Evolutionary conservation across 1,140 invertebrate species (phyloP), one percentile per base, ranked within the genome.

Genomic region (Lamellibrachia luymesi): DNA sequence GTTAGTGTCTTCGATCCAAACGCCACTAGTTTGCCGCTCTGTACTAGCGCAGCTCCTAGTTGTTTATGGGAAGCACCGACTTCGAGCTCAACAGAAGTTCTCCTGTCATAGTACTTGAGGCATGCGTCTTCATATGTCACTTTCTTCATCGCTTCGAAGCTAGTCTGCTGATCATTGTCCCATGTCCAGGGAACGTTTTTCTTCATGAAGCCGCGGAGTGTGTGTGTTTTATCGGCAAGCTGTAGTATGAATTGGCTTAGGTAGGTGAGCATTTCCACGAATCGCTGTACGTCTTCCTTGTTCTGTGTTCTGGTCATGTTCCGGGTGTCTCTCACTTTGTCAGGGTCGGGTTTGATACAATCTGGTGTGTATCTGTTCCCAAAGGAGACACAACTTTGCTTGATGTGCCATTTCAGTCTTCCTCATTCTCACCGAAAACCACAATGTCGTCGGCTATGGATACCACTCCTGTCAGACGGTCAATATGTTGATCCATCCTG

Each of bases 101-200:
- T 90, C 13, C 13, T 13, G 80, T 90, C 80, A n/a, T 90, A 90
- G 80, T 90, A 90, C n/a, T n/a, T 13, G 13, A 90, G 80, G 80
- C 13, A n/a, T 17, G 80, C 13, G 80, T 17, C 13, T 90, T 90
- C 80, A 13, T 13, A 17, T 13, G n/a, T 90, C 13, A 13, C n/a
- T 90, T 90, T n/a, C 80, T 90, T 90, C 80, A 90, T 13, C 13
- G n/a, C n/a, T 90, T 90, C 80, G 80, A 90, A 90, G n/a, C n/a
- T n/a, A n/a, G n/a, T n/a, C n/a, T n/a, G 80, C 13, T 90, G 80
- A 90, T 90, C 80, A 17, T 90, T n/a, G n/a, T n/a, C 13, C 80
- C 89, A 90, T 90, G 17, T 27, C 17, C 17, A 90, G 17, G 89
- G 89, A 22, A 90, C 89, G 27, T 90, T 27, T 90, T 90, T 90